Percentiles rank a stretch among this genome's conserved stretches.
Conservation (phyloP, 2,113 vertebrate genomes). For the Crotalus helleri region DNA sequence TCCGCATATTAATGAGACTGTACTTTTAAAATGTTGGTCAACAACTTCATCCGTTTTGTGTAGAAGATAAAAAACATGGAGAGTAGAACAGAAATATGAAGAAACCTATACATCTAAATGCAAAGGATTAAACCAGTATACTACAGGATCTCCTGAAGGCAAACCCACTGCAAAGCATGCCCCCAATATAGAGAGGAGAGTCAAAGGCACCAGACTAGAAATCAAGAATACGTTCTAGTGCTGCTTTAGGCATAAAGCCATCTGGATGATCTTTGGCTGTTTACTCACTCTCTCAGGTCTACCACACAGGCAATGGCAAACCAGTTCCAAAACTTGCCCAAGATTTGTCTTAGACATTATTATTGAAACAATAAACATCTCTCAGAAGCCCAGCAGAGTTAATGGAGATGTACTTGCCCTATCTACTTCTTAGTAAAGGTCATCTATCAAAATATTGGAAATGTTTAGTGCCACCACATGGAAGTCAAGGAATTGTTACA, state of each 20-base stretch:
- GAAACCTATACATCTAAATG: neutral
- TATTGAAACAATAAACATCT: neutral
- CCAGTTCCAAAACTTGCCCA: neutral
- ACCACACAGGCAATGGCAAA: neutral
- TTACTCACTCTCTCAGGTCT: neutral
- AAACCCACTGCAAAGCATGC: neutral
- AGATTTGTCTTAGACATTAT: neutral
- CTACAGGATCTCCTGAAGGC: neutral
- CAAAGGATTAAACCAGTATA: neutral
- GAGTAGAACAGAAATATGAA: neutral
- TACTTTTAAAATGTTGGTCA: neutral
- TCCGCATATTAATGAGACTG: neutral
- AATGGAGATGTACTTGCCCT: neutral
- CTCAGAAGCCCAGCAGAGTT: neutral
- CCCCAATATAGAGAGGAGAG: neutral
- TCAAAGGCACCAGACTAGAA: neutral
- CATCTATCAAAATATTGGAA: neutral
- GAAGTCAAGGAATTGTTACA: neutral
- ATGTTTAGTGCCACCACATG: neutral
- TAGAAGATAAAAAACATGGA: neutral
- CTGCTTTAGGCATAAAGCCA: neutral
- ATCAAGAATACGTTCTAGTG: neutral
- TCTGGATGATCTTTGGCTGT: neutral
- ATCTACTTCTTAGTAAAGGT: neutral
- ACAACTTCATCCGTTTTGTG: neutral